These are phyloP conservation scores for Cryptus viduatorius DNA, from an alignment of 2,888 invertebrate genomes.

Conservation along the genomic window DNA sequence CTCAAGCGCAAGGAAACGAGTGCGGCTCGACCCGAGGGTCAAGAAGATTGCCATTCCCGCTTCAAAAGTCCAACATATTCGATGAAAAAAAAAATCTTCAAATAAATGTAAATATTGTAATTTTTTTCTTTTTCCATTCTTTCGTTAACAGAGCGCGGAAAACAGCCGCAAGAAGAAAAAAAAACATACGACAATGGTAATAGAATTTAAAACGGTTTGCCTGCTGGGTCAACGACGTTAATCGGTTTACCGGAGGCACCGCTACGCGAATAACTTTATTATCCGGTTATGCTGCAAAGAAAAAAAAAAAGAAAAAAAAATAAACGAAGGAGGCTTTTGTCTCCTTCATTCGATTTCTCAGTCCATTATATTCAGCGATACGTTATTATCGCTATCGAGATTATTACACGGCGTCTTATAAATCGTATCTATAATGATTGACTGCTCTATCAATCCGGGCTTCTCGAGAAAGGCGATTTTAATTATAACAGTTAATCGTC, in stretches of 20 bases:
- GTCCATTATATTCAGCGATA: conserved; percentile 19
- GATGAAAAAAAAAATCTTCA: not conserved
- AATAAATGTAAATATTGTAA: conserved; percentile 23
- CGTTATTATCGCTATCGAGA: conserved; percentile 32
- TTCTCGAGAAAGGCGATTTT: conserved; percentile 49
- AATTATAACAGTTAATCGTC: conserved; percentile 57
- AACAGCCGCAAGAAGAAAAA: conserved; percentile 44
- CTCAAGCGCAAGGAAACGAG: conserved; percentile 18
- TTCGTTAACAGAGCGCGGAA: conserved; percentile 4
- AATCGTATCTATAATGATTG: conserved; percentile 24
- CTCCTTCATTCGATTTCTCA: conserved; percentile 11
- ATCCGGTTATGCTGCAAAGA: conserved; percentile 32
- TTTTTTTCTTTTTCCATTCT: not conserved
- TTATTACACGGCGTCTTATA: conserved; percentile 16
- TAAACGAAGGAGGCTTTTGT: not conserved
- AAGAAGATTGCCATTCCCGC: conserved; percentile 45
- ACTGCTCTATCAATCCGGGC: conserved; percentile 32
- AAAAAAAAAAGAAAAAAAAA: not conserved
- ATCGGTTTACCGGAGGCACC: conserved; percentile 52
- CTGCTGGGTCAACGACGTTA: conserved; percentile 60
- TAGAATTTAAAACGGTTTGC: conserved; percentile 45
- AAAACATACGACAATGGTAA: conserved; percentile 46
- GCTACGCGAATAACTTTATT: conserved; percentile 51
- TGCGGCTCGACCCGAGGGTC: conserved; percentile 30
- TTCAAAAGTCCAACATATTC: conserved; percentile 25